A percentile compares a stretch with the other conserved stretches of the same genome.
Conservation (phyloP, 2,113 vertebrate genomes). For the Hypocryptadius cinnamomeus region DNA sequence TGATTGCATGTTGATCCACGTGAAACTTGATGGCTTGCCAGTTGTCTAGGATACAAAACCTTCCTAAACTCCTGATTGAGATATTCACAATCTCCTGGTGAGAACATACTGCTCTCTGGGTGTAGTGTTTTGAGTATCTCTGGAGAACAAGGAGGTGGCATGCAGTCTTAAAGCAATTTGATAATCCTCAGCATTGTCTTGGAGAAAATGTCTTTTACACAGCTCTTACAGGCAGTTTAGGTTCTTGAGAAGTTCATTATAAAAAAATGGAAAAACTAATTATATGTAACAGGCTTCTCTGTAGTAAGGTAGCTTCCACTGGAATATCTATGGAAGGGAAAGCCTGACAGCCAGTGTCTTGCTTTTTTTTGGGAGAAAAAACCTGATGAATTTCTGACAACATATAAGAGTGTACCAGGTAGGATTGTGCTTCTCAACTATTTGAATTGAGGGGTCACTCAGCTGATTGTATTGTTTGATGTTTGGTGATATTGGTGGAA, state of each 20-base stretch:
- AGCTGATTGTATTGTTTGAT: not conserved
- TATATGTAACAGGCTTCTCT: not conserved
- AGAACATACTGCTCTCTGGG: not conserved
- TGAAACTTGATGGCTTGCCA: not conserved
- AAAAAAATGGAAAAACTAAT: not conserved
- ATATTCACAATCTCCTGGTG: not conserved
- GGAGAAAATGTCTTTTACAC: not conserved
- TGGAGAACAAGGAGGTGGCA: not conserved
- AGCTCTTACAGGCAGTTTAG: not conserved
- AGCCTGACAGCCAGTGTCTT: not conserved
- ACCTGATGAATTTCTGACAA: not conserved
- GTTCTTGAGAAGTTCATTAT: not conserved
- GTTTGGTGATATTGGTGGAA: not conserved
- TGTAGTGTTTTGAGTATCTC: not conserved
- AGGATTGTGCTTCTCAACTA: not conserved
- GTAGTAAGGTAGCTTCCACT: not conserved
- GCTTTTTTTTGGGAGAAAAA: not conserved
- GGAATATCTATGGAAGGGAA: not conserved
- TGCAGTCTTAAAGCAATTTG: not conserved
- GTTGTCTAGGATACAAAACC: not conserved
- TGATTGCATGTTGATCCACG: not conserved
- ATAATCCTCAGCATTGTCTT: not conserved
- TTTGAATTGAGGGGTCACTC: not conserved
- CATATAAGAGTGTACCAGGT: not conserved
- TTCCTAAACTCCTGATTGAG: not conserved